A percentile compares a stretch with the other conserved stretches of the same genome.
phyloP scores from a whole-genome alignment of 2,113 vertebrate species.

The Embiotoca jacksoni region DNA sequence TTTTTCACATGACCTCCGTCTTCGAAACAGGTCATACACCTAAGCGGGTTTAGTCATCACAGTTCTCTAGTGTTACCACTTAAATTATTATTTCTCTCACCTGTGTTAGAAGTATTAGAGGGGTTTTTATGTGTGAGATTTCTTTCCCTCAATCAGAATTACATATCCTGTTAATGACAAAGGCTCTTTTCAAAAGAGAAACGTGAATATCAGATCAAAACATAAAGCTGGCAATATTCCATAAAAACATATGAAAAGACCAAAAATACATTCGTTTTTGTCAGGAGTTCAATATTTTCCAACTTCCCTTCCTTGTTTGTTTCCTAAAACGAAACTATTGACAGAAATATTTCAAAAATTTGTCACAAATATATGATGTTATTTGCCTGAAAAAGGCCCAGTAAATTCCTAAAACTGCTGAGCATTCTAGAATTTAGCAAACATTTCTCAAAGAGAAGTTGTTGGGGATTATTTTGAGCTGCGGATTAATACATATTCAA shows the following conservation, averaged over 20 bases:
- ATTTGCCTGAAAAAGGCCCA: not conserved
- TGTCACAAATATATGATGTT: not conserved
- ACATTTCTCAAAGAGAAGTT: constrained; percentile 15
- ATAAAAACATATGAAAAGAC: too few relatives aligned
- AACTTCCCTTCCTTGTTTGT: not conserved
- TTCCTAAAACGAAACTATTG: not conserved
- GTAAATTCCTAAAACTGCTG: not conserved
- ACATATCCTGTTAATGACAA: constrained; percentile 9
- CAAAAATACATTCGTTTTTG: too few relatives aligned
- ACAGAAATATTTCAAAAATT: not conserved
- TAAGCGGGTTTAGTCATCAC: not conserved
- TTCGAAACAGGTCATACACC: too few relatives aligned
- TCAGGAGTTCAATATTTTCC: not conserved
- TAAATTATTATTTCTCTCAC: not conserved
- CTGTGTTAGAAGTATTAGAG: constrained; percentile 4
- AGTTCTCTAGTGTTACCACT: constrained; percentile 21
- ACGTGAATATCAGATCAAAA: constrained; percentile 6
- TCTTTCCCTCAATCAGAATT: constrained; percentile 7
- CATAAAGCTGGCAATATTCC: not conserved
- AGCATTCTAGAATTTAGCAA: not conserved
- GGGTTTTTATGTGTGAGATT: not conserved
- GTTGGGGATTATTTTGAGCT: constrained; percentile 17
- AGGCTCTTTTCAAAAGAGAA: constrained; percentile 3
- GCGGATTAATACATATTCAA: constrained; percentile 14
- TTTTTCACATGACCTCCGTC: too few relatives aligned